Base-by-base conservation (phyloP, 2,888 invertebrate genomes). In the Herminia tarsipennalis region DNA sequence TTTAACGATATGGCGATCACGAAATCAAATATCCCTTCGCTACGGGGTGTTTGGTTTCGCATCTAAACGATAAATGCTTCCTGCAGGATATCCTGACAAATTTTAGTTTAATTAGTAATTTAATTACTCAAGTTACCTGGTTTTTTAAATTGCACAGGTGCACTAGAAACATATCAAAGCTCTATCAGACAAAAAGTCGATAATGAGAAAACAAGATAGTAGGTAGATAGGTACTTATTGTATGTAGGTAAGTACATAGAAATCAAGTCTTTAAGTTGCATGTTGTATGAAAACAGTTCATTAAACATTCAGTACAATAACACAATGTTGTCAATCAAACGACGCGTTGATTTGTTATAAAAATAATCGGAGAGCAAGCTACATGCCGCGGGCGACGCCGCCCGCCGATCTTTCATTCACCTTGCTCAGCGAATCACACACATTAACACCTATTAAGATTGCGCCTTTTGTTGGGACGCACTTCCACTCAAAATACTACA, bases 391-490 rank as follows among this genome's bases (percentile, higher is more conserved):
- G 53, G 64, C 63, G 63, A 64, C 52, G 50, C 41, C 67, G 71
- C 58, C 68, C 53, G 46, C 25, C 35, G 48, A 20, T 52, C 56
- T 51, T 39, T 50, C 78, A 82, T 88, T 88, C 83, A 83, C 69
- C 56, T 61, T 81, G 85, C 78, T 73, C 89, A 83, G 35, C 83
- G 86, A 86, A 76, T 85, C 74, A 75, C 73, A 68, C 81, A 66
- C 86, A 88, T 89, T 90, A 89, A 86, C 90, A 87, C 90, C 83
- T 85, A 89, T 88, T 89, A 84, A 77, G 55, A 55, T 20, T 18
- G 58, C 76, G 56, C 76, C 80, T 76, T 80, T 89, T 88, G 85
- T 87, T 66, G 71, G 64, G 59, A 74, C 64, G 70, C 82, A 79
- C 75, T 79, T 78, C 76, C 81, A 81, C 84, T 78, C 84, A 86